A percentile compares a stretch with the other conserved stretches of the same genome.
Conservation (phyloP, 1,140 invertebrate genomes). For the Asobara japonica region DNA sequence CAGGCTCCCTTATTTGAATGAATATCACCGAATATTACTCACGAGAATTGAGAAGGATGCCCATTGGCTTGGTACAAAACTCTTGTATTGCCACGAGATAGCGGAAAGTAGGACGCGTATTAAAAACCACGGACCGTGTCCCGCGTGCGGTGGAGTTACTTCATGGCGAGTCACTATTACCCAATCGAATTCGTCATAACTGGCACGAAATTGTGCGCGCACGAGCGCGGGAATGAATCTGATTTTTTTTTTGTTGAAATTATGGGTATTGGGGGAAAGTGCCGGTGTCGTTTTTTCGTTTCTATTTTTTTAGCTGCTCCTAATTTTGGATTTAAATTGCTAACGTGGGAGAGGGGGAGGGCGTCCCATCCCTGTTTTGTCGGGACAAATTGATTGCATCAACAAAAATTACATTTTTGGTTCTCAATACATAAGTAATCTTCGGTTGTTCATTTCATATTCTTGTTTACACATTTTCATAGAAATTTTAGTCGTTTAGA, state of each 20-base stretch:
- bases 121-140: slow-evolving; percentile 63
- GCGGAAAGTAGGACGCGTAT: slow-evolving; percentile 64
- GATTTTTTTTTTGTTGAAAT: not conserved
- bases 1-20: not conserved
- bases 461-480: too few relatives aligned
- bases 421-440: too few relatives aligned
- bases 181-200: slow-evolving; percentile 63
- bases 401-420: too few relatives aligned
- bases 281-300: too few relatives aligned
- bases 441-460: too few relatives aligned
- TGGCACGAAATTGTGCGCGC: slow-evolving; percentile 40
- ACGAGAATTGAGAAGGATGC: not conserved
- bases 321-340: too few relatives aligned
- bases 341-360: too few relatives aligned
- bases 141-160: slow-evolving; percentile 53
- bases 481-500: too few relatives aligned
- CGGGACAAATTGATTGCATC: too few relatives aligned
- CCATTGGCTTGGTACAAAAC: slow-evolving; percentile 9
- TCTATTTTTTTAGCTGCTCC: too few relatives aligned
- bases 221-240: slow-evolving; percentile 9
- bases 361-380: too few relatives aligned
- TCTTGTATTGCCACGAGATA: slow-evolving; percentile 42
- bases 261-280: too few relatives aligned
- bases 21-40: not conserved
- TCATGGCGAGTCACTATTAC: slow-evolving; percentile 53